Conservation (phyloP, 1,140 invertebrate genomes). For the Listronotus oregonensis region DNA sequence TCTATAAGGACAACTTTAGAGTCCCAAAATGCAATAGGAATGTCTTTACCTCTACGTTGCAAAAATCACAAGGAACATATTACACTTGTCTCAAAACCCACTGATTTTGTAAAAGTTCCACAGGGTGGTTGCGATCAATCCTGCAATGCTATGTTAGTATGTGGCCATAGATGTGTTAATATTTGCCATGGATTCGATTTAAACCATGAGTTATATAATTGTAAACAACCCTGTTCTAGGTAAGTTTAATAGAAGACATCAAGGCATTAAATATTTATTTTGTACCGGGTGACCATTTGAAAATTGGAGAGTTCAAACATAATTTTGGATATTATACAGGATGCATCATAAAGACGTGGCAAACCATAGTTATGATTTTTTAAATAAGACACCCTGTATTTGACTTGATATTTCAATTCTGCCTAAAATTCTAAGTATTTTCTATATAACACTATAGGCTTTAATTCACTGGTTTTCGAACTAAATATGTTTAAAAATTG, state of each 20-base stretch:
- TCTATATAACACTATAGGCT: too few relatives aligned
- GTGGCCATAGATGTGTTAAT: constrained; percentile 61
- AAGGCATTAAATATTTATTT: too few relatives aligned
- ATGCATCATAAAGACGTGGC: too few relatives aligned
- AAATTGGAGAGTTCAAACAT: too few relatives aligned
- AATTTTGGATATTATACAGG: too few relatives aligned
- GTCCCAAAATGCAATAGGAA: constrained; percentile 55
- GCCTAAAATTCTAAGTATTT: too few relatives aligned
- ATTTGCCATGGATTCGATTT: constrained; percentile 59
- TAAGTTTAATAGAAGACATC: not conserved
- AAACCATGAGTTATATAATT: constrained; percentile 55
- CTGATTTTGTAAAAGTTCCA: constrained; percentile 56
- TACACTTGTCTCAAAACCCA: constrained; percentile 38
- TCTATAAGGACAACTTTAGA: constrained; percentile 42
- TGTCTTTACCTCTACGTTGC: constrained; percentile 55
- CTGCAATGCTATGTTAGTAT: constrained; percentile 54
- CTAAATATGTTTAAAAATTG: too few relatives aligned
- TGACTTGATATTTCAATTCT: too few relatives aligned
- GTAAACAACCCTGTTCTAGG: constrained; percentile 39
- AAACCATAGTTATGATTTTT: too few relatives aligned
- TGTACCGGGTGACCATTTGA: too few relatives aligned
- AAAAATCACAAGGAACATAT: constrained; percentile 54
- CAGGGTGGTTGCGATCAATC: constrained; percentile 57
- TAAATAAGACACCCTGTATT: too few relatives aligned
- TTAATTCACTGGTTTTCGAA: too few relatives aligned